Evolutionary conservation across 2,888 invertebrate genomes (phyloP).

Genomic region (Liodrosophila aerea): DNA sequence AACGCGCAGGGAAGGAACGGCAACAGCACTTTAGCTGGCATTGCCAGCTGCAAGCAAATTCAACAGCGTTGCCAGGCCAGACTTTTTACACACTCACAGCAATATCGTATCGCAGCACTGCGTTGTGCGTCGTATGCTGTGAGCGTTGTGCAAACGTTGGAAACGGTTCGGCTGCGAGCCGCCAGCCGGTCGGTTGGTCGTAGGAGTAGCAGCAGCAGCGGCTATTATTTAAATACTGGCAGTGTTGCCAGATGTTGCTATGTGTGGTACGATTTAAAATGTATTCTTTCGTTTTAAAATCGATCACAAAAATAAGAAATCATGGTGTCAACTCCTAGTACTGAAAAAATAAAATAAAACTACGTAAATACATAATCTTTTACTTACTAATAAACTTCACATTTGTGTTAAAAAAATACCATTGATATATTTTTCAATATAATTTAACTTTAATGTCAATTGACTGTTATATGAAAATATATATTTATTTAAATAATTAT

Average conservation of each 20-base stretch:
- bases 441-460: too few relatives aligned
- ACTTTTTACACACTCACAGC: slow-evolving; percentile 41
- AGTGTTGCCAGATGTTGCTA: slow-evolving; percentile 52
- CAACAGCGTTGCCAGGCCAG: slow-evolving; percentile 60
- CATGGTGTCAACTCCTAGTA: too few relatives aligned
- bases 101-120: slow-evolving; percentile 44
- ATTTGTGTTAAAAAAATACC: too few relatives aligned
- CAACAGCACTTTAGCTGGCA: slow-evolving; percentile 46
- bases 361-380: too few relatives aligned
- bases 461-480: too few relatives aligned
- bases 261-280: slow-evolving; percentile 40
- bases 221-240: slow-evolving; percentile 57
- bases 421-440: too few relatives aligned
- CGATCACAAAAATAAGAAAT: too few relatives aligned
- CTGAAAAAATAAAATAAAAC: too few relatives aligned
- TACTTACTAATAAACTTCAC: too few relatives aligned
- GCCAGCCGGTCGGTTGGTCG: slow-evolving; percentile 18
- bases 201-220: slow-evolving; percentile 57
- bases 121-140: too few relatives aligned
- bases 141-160: slow-evolving; percentile 60
- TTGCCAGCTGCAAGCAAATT: slow-evolving; percentile 48
- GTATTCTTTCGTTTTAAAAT: slow-evolving; percentile 21
- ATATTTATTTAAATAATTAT: too few relatives aligned
- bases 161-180: slow-evolving; percentile 8
- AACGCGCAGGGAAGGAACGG: slow-evolving; percentile 17